Evolutionary conservation across 2,113 vertebrate species (phyloP), one percentile per base, ranked within the genome.

Genomic region (Ifrita kowaldi): DNA sequence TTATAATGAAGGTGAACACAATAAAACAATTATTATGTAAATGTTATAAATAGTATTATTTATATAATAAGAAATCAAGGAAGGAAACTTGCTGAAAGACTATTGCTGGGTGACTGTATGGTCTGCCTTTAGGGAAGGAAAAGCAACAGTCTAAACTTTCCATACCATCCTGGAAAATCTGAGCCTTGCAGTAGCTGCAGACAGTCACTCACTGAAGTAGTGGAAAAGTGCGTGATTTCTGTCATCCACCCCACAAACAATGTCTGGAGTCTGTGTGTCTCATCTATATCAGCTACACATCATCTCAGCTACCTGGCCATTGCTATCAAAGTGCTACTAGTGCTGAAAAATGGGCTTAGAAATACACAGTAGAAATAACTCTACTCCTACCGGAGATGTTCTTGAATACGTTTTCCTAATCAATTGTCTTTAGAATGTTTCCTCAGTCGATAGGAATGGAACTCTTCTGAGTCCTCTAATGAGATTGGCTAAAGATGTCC

Each of bases 21-120:
- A 42, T 78, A 55, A 59, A 90, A 42, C 13, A n/a, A n/a, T 19
- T 69, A 55, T 41, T 93, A 68, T 68, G 68, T 37, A 91, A 93
- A 60, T 52, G 16, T 60, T 96, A 87, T 82, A 91, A 94, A 84
- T 85, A 64, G 69, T 56, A 56, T 32, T 93, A 75, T 82, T 96
- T 95, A n/a, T 49, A 23, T 84, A 37, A 50, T 37, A 76, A 53
- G 27, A 56, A 73, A 60, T 68, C 27, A 75, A 76, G 41, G 79
- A 93, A 89, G 56, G 77, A 92, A 84, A 52, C 27, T 59, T 93
- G 35, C 39, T 85, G 23, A 85, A 96, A 81, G 42, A n/a, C 44
- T 56, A 6, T 64, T 87, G 39, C 35, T 89, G 76, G 81, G 59
- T 93, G 70, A 81, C 28, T 0, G 1, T 46, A 30, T 53, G 18